Conservation (phyloP, 2,888 invertebrate genomes). For the Drosophila mimica region DNA sequence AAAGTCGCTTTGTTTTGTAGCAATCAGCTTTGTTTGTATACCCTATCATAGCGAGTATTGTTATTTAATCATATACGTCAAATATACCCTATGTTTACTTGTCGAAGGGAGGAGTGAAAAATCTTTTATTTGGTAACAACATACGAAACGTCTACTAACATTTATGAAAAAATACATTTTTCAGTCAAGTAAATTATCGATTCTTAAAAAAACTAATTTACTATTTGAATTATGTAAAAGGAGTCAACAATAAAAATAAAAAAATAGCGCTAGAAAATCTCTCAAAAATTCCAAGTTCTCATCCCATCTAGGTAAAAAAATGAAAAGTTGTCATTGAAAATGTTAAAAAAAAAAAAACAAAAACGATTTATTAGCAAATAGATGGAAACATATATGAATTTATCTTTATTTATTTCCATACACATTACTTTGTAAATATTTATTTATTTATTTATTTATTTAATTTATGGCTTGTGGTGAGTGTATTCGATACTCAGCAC, state of each 20-base stretch:
- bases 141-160: too few relatives aligned
- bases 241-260: not conserved
- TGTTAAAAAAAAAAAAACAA: too few relatives aligned
- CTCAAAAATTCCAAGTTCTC: not conserved
- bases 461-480: not conserved
- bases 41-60: not conserved
- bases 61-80: not conserved
- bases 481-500: not conserved
- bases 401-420: not conserved
- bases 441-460: too few relatives aligned
- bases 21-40: constrained; percentile 27
- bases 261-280: not conserved
- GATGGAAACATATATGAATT: not conserved
- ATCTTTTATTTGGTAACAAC: too few relatives aligned
- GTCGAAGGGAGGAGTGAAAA: not conserved
- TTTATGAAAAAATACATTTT: too few relatives aligned
- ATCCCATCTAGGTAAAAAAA: too few relatives aligned
- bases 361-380: too few relatives aligned
- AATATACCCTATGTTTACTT: not conserved
- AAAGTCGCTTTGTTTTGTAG: constrained; percentile 22
- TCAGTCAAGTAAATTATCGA: too few relatives aligned
- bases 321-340: too few relatives aligned
- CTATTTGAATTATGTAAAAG: not conserved
- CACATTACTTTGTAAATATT: not conserved
- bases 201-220: too few relatives aligned